These are phyloP conservation scores for Helicoverpa armigera DNA, from an alignment of 1,140 invertebrate genomes.

Conservation along the genomic window DNA sequence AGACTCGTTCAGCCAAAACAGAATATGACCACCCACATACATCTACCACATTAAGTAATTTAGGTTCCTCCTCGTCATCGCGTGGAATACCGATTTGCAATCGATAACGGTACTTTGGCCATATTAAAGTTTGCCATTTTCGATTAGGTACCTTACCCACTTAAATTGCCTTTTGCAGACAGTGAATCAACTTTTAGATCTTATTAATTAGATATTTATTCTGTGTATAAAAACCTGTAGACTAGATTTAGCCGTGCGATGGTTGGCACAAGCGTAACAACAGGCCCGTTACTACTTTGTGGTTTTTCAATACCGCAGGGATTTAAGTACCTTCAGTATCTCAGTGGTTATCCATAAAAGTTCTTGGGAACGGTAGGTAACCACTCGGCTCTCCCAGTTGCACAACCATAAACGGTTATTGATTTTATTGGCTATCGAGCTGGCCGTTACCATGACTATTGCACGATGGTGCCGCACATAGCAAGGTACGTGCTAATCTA, in stretches of 20 bases:
- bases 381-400: constrained; percentile 25
- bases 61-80: constrained; percentile 32
- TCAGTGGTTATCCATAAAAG: constrained; percentile 37
- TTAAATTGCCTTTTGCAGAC: constrained; percentile 60
- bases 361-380: constrained; percentile 19
- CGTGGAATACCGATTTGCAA: constrained; percentile 39
- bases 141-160: constrained; percentile 65
- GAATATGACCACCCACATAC: constrained; percentile 34
- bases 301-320: constrained; percentile 1
- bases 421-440: constrained; percentile 39
- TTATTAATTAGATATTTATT: constrained; percentile 38
- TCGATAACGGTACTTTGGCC: constrained; percentile 68
- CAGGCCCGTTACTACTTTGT: constrained; percentile 9
- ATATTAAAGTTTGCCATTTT: constrained; percentile 74
- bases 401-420: constrained; percentile 44
- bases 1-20: constrained; percentile 39
- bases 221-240: constrained; percentile 29
- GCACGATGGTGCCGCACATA: constrained; percentile 4
- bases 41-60: constrained; percentile 27
- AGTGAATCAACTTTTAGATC: constrained; percentile 48
- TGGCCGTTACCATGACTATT: constrained; percentile 31
- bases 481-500: constrained; percentile 1
- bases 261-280: not conserved
- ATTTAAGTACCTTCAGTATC: constrained; percentile 37
- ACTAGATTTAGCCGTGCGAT: constrained; percentile 27